A percentile compares a stretch with the other conserved stretches of the same genome.
Evolutionary conservation across 2,888 invertebrate genomes (phyloP).

Genomic region (Suillia variegata): DNA sequence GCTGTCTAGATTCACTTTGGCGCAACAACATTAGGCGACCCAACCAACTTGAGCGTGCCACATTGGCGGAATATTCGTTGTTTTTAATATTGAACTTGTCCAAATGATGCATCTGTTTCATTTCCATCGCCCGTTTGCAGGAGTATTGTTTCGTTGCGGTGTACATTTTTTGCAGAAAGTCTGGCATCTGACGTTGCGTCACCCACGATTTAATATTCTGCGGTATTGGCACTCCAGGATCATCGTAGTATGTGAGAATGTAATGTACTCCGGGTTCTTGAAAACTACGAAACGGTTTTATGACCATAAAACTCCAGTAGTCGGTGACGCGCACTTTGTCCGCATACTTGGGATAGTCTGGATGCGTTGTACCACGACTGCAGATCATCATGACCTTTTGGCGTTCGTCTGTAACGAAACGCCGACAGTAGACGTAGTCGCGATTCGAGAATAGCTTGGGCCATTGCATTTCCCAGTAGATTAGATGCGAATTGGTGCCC

Average conservation of each 20-base stretch:
- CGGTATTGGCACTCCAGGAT: conserved; percentile 80
- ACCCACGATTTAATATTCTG: conserved; percentile 77
- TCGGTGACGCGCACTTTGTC: conserved; percentile 76
- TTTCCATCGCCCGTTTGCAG: conserved; percentile 50
- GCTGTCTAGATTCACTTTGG: conserved; percentile 12
- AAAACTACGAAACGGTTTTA: conserved; percentile 66
- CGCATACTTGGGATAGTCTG: conserved; percentile 69
- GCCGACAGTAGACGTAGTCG: conserved; percentile 83
- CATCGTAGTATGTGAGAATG: conserved; percentile 85
- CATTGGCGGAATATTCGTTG: conserved; percentile 50
- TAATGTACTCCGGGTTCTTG: conserved; percentile 66
- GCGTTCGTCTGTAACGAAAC: conserved; percentile 67
- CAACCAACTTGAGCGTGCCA: conserved; percentile 47
- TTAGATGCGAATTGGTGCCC: conserved; percentile 70
- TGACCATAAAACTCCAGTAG: conserved; percentile 88
- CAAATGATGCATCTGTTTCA: conserved; percentile 48
- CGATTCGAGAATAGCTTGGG: conserved; percentile 83
- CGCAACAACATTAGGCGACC: conserved; percentile 34
- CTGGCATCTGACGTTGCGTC: conserved; percentile 75
- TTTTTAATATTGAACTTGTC: conserved; percentile 33
- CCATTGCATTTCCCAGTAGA: conserved; percentile 91
- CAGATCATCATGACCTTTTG: conserved; percentile 69
- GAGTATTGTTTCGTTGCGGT: conserved; percentile 71
- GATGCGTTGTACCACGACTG: conserved; percentile 74
- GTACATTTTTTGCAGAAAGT: conserved; percentile 74